Conservation (phyloP, 2,888 invertebrate species). For the Acrocyrtus sp. region DNA sequence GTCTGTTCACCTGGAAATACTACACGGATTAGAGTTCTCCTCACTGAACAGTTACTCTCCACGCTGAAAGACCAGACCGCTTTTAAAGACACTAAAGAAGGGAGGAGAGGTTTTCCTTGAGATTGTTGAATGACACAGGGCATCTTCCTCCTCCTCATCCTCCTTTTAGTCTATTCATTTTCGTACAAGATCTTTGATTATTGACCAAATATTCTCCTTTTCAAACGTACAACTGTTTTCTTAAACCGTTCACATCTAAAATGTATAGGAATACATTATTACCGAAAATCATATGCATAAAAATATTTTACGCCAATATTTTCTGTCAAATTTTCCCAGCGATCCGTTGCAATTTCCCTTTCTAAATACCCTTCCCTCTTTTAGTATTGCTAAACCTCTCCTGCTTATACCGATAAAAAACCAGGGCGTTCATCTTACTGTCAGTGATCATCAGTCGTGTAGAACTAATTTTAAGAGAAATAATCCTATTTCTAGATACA, state of each 20-base stretch:
- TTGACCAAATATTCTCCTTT: not conserved
- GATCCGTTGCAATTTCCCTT: too few relatives aligned
- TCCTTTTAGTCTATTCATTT: too few relatives aligned
- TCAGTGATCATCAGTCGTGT: too few relatives aligned
- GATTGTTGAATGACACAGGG: conserved; percentile 56
- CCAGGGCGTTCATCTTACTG: too few relatives aligned
- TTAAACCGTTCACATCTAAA: not conserved
- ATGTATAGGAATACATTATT: not conserved
- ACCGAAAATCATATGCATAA: too few relatives aligned
- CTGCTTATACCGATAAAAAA: too few relatives aligned
- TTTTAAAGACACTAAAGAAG: conserved; percentile 58
- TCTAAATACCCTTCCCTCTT: too few relatives aligned
- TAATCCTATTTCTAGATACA: too few relatives aligned
- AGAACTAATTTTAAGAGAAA: too few relatives aligned
- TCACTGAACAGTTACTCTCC: conserved; percentile 61
- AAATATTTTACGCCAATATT: too few relatives aligned
- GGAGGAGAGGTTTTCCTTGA: conserved; percentile 59
- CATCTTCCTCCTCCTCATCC: conserved; percentile 11
- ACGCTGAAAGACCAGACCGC: conserved; percentile 63
- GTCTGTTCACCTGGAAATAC: conserved; percentile 58
- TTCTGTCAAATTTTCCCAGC: too few relatives aligned
- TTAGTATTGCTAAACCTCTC: too few relatives aligned
- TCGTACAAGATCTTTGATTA: conserved; percentile 13
- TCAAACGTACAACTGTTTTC: not conserved
- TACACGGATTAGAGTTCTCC: conserved; percentile 57